Base-by-base conservation (phyloP, 2,113 vertebrate species). In the Mirounga angustirostris region DNA sequence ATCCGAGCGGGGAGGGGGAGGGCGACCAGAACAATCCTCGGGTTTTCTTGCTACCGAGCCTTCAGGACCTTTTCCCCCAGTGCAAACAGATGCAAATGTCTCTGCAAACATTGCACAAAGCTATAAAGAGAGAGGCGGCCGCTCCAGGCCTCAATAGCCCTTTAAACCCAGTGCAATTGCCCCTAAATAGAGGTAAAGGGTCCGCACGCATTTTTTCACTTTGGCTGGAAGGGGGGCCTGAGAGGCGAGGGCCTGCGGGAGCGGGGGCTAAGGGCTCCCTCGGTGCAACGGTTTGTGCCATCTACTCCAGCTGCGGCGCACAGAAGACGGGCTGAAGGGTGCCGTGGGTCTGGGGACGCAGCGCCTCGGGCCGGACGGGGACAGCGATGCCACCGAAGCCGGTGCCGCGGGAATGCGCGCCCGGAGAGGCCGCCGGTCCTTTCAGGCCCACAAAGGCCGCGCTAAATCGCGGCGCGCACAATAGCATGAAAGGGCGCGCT, bases 1-100 rank as follows among this genome's bases (percentile, higher is more conserved):
- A 88, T 87, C 96, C 24, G 97, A 94, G 94, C 78, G 0, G 95
- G 94, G 58, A 67, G 89, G 78, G 65, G 58, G 67, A 30, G 74
- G 28, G 36, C 43, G 16, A 36, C 81, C 50, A 36, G 80, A 97
- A 69, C 97, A 97, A 86, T 94, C 43, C 97, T 95, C 28, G 0
- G 63, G 97, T 98, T 98, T 99, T 99, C 98, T 98, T 97, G 98
- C 96, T 82, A 91, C 97, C 21, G 97, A 99, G 98, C 98, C 94
- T 98, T 98, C 97, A 58, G 50, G 91, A 98, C 98, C 97, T 97
- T 98, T 99, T 98, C 99, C 98, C 98, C 98, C 94, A 99, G 99
- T 98, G 99, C 99, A 99, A 99, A 99, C 99, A 99, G 99, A 99
- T 99, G 99, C 99, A 99, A 99, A 99, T 99, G 99, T 98, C 98